Conservation (phyloP, 2,113 vertebrate genomes). For the Harpagus bidentatus region DNA sequence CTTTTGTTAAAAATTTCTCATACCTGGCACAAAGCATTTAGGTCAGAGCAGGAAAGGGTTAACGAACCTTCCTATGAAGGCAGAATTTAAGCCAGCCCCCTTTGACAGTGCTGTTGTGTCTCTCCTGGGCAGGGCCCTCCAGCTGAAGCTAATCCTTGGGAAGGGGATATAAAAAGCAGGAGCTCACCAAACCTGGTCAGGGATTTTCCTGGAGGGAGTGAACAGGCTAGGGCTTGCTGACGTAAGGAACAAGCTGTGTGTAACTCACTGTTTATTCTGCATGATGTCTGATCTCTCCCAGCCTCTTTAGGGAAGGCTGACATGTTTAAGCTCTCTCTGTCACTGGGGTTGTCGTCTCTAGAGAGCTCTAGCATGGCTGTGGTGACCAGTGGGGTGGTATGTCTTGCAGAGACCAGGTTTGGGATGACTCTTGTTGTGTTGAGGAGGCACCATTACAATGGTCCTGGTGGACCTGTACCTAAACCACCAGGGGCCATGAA, state of each 20-base stretch:
- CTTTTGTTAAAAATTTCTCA: neutral
- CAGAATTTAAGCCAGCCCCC: neutral
- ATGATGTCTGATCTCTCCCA: neutral
- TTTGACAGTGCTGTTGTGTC: neutral
- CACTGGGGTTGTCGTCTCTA: neutral
- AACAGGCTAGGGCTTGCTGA: rapidly evolving
- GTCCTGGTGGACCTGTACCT: neutral
- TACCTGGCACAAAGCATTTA: neutral
- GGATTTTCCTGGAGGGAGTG: neutral
- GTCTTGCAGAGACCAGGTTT: neutral
- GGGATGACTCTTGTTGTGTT: neutral
- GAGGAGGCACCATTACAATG: neutral
- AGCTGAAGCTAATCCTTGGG: neutral
- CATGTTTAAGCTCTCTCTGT: neutral
- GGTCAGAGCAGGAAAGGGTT: neutral
- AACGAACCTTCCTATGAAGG: neutral
- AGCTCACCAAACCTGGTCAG: rapidly evolving
- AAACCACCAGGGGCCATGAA: neutral
- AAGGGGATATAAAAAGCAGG: neutral
- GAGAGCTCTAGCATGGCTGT: neutral
- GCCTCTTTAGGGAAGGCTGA: neutral
- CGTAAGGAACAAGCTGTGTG: neutral
- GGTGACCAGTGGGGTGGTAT: neutral
- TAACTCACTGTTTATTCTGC: neutral
- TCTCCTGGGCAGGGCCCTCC: neutral